Conservation (phyloP, 2,113 vertebrate genomes). For the Zosterops borbonicus region DNA sequence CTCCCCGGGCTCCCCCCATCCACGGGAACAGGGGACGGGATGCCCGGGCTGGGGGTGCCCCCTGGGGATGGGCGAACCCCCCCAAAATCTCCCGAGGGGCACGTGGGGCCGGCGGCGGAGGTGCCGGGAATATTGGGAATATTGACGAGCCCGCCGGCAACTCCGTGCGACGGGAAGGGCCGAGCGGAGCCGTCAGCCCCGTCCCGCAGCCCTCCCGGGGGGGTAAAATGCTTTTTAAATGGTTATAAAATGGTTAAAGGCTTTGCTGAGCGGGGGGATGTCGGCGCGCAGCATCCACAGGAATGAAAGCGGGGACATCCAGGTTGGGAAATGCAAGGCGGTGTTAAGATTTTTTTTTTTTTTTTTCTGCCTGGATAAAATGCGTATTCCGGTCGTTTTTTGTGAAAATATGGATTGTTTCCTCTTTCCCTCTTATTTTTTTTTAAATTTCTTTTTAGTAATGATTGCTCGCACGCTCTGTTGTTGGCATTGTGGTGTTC, state of each 20-base stretch:
- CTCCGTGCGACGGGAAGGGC: background rate
- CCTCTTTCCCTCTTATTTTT: too few relatives aligned
- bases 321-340: constrained; percentile 5
- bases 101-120: background rate
- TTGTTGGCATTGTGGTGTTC: constrained; percentile 34
- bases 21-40: background rate
- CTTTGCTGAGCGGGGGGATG: background rate
- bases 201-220: background rate
- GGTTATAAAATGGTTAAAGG: background rate
- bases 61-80: rapidly evolving
- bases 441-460: background rate
- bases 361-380: background rate
- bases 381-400: rapidly evolving
- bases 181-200: background rate
- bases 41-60: background rate
- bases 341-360: background rate
- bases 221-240: rapidly evolving
- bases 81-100: background rate
- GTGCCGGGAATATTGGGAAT: background rate
- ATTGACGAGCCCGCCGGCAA: background rate
- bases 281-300: background rate
- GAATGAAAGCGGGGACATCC: background rate
- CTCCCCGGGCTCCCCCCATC: background rate
- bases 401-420: background rate
- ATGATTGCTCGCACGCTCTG: constrained; percentile 16